Evolutionary conservation across 2,113 vertebrate species (phyloP), one percentile per base, ranked within the genome.

Genomic region (Callospermophilus lateralis): DNA sequence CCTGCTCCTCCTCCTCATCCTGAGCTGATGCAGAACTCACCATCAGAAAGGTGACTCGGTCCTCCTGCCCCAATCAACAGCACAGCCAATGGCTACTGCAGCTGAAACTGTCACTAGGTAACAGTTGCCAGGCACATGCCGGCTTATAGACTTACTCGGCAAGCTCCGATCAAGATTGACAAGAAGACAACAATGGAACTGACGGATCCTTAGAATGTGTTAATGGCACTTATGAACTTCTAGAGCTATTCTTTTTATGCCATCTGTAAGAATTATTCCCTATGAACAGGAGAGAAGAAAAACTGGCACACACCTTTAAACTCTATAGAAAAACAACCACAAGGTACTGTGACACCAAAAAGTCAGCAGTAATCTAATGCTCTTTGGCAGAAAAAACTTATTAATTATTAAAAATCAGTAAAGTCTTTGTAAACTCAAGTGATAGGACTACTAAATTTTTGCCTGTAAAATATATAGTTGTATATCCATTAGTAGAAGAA

Each of bases 71-170:
- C 97, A 98, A 97, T 98, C 98, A 97, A 98, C 98, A 98, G 96
- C 97, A 96, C 98, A 97, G 97, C 98, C 98, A 99, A 99, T 98
- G 99, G 98, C 99, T 98, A 98, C 98, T 98, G 98, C 98, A 98
- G 98, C 98, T 98, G 97, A 98, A 97, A 94, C 98, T 98, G 98
- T 98, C 99, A 98, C 98, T 99, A 99, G 98, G 99, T 99, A 99
- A 99, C 99, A 98, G 99, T 99, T 99, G 98, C 99, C 99, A 98
- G 97, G 99, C 98, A 98, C 98, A 98, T 97, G 90, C 98, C 97
- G 98, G 98, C 98, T 98, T 98, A 98, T 98, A 99, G 98, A 98
- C 98, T 98, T 97, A 97, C 97, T 98, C 98, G 16, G 98, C 95
- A 96, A 97, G 97, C 97, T 98, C 96, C 94, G 98, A 99, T 98